Evolutionary conservation across 2,113 vertebrate genomes (phyloP).

Genomic region (Zosterops borbonicus): DNA sequence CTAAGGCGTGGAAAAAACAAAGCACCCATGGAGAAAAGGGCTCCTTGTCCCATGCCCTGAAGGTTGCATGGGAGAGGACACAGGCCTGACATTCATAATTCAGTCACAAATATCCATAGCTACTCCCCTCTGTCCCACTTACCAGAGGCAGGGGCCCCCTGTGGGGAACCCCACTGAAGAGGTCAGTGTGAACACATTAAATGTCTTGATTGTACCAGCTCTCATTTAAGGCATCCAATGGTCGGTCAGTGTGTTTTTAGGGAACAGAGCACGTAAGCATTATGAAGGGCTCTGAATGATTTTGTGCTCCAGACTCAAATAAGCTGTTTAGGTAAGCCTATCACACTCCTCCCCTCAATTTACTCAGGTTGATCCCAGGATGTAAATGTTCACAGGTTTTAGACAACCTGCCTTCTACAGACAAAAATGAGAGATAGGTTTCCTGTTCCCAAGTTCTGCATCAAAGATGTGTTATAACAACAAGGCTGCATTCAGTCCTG

Average conservation of each 20-base stretch:
- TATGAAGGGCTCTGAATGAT: neutral
- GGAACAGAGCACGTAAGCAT: neutral
- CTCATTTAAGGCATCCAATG: neutral
- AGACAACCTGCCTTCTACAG: neutral
- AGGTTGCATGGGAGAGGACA: neutral
- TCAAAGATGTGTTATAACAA: neutral
- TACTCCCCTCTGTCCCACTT: neutral
- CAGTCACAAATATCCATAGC: slow-evolving; percentile 3
- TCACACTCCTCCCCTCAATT: fast-evolving
- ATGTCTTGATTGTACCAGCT: neutral
- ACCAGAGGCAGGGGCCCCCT: neutral
- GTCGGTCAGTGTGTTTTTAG: neutral
- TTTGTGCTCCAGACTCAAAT: neutral
- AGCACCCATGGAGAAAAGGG: neutral
- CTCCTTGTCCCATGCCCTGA: neutral
- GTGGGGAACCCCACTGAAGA: neutral
- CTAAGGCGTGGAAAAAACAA: neutral
- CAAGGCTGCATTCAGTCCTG: neutral
- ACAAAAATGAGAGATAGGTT: neutral
- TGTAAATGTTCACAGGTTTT: neutral
- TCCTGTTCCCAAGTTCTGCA: neutral
- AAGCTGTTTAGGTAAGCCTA: neutral
- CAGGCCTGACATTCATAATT: neutral
- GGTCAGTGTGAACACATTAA: neutral
- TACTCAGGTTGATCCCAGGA: neutral